Evolutionary conservation across 1,140 invertebrate genomes (phyloP), one percentile per base, ranked within the genome.

Genomic region (Papilio polyxenes): DNA sequence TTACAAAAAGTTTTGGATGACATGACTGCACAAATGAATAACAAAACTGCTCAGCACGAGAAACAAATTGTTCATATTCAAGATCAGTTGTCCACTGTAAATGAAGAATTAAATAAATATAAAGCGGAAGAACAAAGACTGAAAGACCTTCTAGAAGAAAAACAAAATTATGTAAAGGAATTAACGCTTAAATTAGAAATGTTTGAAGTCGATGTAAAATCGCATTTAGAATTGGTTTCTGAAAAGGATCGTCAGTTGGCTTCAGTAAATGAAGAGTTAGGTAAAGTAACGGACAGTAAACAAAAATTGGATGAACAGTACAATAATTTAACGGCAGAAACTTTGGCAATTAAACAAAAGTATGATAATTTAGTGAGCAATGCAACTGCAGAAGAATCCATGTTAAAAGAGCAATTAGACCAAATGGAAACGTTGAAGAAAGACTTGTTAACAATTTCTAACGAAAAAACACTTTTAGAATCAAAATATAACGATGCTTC

Each of bases 171-270:
- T 85, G 82, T 94, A 15, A 95, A 95, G 87, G 94, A 95, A 44
- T 84, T 95, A 7, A 89, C 86, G n/a, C 84, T 92, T 4, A 95
- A 94, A 88, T 75, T 92, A 79, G 92, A 94, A 90, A 93, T 95
- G 91, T 81, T 93, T 20, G 90, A 94, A 89, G 87, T 95, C 75
- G 94, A 95, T 83, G 80, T 94, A 31, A 95, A 94, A 88, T 95
- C 94, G 9, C 93, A 94, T 88, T 80, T 86, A 81, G 94, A 95
- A 87, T 92, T 95, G 49, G 81, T 95, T 82, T 83, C 81, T 65
- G 95, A 95, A 87, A 95, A 95, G 88, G 89, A 94, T 76, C 92
- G 95, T 3, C 94, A 95, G 89, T 92, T 96, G 31, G 83, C 91
- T 78, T 92, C 95, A 69, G 92, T 95, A 48, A 95, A 93, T 75